Evolutionary conservation across 2,113 vertebrate species (phyloP), one percentile per base, ranked within the genome.

Genomic region (Balaeniceps rex): DNA sequence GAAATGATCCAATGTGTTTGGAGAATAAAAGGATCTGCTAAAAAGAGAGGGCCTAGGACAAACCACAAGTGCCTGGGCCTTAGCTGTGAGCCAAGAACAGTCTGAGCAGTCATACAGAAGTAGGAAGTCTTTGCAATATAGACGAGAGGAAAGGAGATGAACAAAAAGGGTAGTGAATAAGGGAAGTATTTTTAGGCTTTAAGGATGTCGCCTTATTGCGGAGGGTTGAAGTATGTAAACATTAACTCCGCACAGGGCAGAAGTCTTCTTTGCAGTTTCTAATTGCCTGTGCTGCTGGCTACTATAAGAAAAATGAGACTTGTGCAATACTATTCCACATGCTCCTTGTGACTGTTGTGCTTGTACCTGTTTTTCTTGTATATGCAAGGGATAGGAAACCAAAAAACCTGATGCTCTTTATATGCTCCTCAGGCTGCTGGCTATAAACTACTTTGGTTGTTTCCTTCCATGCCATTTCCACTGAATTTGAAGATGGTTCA

Each of bases 101-200:
- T 54, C 47, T 5, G 2, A 58, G 38, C 18, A 89, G 76, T 84
- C 90, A 79, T 55, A 76, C 28, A 65, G 88, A 96, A 95, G 83
- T 33, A 68, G 78, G 44, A 96, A 90, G 36, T 80, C 49, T 72
- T 88, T 94, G 72, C 18, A 8, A 12, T 74, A 31, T 23, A 83
- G 54, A 61, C 6, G 4, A 57, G 29, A 71, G 75, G 58, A 72
- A 83, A 57, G 44, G 29, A 75, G 60, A 51, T 42, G 44, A 81
- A 47, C 87, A 71, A 66, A 72, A 61, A 61, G 23, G 14, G 47
- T 87, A 87, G 38, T 71, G 52, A 90, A 87, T 68, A 68, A 29
- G 33, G 36, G 25, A 94, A 83, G 34, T 84, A 13, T 85, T 69
- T 74, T 79, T 84, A 94, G n/a, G 25, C 34, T 89, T 92, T 64